Evolutionary conservation across 2,113 vertebrate species (phyloP), one percentile per base, ranked within the genome.

Genomic region (Haemorhous mexicanus): DNA sequence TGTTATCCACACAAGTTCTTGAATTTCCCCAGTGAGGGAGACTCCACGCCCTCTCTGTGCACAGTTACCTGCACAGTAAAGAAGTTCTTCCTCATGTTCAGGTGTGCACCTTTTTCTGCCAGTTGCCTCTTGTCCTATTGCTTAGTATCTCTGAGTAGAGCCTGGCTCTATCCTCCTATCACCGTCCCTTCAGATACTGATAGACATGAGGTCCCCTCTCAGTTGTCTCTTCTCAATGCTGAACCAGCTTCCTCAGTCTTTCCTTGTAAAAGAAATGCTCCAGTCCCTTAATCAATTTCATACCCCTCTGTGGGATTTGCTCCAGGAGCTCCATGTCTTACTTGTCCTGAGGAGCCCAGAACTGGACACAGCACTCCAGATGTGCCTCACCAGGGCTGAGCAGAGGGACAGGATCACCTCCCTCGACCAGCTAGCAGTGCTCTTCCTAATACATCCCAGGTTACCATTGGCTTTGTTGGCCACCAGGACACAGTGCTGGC

Each of bases 371-470:
- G 22, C 17, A 44, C 8, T 32, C 8, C 37, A 32, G 17, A 11
- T 33, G 53, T 6, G 5, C 1, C 5, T 59, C 15, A 37, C 4
- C 15, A 52, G 44, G 24, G 5, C 18, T 44, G 37, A 50, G 16
- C 1, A 32, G 11, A 43, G 44, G 44, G 26, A 5, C 13, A 59
- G 17, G 11, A 59, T 68, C 53, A 52, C 6, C 14, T 52, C 9
- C 14, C 18, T 61, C 0, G 0, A 50, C 13, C 26, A 15, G 3
- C 53, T 44, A 32, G 2, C 32, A 43, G 0, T 27, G 26, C 14
- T 44, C 2, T 23, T 68, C 32, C 32, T 27, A 14, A 27, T 32
- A 14, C 3, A 4, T 4, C 1, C 23, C 53, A 59, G 62, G 32
- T 27, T 1, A 20, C 24, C 5, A 4, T 1, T 27, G 44, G 8